These are phyloP conservation scores for Syngnathus typhle DNA, from an alignment of 2,113 vertebrate genomes.

Conservation along the genomic window DNA sequence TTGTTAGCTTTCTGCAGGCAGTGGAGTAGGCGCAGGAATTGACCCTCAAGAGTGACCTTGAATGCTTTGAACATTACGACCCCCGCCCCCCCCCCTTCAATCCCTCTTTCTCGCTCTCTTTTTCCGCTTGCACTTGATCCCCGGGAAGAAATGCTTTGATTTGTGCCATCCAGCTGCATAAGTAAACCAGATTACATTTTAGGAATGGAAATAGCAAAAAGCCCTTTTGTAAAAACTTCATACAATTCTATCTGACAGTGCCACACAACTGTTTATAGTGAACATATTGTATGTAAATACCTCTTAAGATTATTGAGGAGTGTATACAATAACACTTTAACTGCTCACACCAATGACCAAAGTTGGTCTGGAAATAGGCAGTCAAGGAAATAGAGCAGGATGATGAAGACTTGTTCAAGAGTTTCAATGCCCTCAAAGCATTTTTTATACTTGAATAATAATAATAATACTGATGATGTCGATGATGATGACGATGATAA, in stretches of 20 bases:
- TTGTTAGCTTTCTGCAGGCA: no score
- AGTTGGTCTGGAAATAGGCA: no score
- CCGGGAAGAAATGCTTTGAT: conserved; percentile 61
- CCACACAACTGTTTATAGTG: conserved; percentile 25
- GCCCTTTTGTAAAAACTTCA: conserved; percentile 65
- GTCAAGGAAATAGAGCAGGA: background rate
- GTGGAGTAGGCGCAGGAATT: conserved; percentile 55
- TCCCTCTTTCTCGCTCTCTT: conserved; percentile 22
- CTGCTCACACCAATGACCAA: no score
- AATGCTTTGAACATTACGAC: conserved; percentile 63
- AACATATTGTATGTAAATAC: background rate
- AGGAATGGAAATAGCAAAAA: conserved; percentile 71
- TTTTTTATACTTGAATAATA: background rate
- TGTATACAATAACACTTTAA: no score
- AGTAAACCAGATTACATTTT: conserved; percentile 68
- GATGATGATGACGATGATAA: no score
- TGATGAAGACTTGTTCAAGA: background rate
- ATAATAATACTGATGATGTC: background rate
- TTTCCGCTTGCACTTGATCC: conserved; percentile 38
- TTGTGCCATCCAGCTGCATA: conserved; percentile 58
- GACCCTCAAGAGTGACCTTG: conserved; percentile 68
- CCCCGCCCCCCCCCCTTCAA: conserved; percentile 10
- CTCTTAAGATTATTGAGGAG: no score
- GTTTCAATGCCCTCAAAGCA: background rate
- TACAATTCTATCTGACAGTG: conserved; percentile 55